Evolutionary conservation across 2,797 vertebrate species (phyloP).

Genomic region (Masticophis lateralis): DNA sequence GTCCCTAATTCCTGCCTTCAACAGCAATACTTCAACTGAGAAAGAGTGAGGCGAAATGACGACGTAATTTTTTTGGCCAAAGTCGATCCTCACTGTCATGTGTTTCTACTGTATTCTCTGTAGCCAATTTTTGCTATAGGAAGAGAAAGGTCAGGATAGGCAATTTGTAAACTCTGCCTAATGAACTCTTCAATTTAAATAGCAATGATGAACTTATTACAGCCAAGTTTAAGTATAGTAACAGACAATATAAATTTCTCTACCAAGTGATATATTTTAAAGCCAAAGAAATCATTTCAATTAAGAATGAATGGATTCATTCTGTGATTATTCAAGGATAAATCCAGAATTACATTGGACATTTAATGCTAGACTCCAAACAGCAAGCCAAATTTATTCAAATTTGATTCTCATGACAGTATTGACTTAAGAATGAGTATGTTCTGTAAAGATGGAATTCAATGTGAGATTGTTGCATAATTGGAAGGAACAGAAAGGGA

Average conservation of each 20-base stretch:
- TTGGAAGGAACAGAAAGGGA: not conserved
- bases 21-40: not conserved
- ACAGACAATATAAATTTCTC: not conserved
- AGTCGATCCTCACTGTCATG: not conserved
- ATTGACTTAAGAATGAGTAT: not conserved
- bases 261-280: not conserved
- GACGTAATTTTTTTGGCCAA: not conserved
- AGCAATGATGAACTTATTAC: not conserved
- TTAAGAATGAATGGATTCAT: not conserved
- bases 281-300: not conserved
- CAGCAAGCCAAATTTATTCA: not conserved
- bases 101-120: not conserved
- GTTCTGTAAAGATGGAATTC: not conserved
- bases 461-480: not conserved
- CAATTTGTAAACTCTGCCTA: not conserved
- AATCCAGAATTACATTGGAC: not conserved
- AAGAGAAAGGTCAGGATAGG: not conserved
- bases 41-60: not conserved
- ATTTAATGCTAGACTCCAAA: not conserved
- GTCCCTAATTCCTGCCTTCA: not conserved
- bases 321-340: not conserved
- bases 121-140: not conserved
- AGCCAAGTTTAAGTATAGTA: not conserved
- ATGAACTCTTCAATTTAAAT: not conserved
- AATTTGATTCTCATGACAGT: not conserved